Conservation (phyloP, 1,140 invertebrate genomes). For the Reticulitermes speratus region DNA sequence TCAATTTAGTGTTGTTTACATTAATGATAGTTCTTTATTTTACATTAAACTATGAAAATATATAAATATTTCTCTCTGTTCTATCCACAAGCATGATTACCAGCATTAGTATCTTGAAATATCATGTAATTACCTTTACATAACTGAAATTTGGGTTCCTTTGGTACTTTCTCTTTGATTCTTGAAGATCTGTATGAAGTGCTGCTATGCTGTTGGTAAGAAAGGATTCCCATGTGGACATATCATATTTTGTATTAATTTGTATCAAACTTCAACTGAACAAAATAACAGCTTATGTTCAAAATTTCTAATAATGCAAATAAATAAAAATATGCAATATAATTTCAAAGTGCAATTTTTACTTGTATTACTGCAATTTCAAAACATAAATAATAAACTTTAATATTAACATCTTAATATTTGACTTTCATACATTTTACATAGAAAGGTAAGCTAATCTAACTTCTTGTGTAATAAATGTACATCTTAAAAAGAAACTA, state of each 20-base stretch:
- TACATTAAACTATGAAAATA: neutral
- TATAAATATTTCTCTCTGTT: neutral
- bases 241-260: conserved; percentile 14
- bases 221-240: conserved; percentile 31
- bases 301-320: neutral
- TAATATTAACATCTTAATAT: neutral
- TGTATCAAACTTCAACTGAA: neutral
- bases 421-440: conserved; percentile 16
- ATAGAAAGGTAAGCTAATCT: conserved; percentile 26
- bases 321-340: neutral
- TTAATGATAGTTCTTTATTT: neutral
- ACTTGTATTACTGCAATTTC: neutral
- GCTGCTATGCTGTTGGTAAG: conserved; percentile 23
- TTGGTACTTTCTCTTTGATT: neutral
- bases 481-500: conserved; percentile 12
- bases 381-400: neutral
- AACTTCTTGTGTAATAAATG: conserved; percentile 11
- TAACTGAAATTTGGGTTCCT: neutral
- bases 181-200: neutral
- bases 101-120: neutral
- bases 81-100: neutral
- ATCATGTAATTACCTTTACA: neutral
- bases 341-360: neutral
- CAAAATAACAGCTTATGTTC: neutral
- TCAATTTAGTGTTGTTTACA: neutral